Percentiles rank a stretch among this genome's conserved stretches.
phyloP scores from a whole-genome alignment of 1,140 invertebrate species.

The Galleria mellonella region DNA sequence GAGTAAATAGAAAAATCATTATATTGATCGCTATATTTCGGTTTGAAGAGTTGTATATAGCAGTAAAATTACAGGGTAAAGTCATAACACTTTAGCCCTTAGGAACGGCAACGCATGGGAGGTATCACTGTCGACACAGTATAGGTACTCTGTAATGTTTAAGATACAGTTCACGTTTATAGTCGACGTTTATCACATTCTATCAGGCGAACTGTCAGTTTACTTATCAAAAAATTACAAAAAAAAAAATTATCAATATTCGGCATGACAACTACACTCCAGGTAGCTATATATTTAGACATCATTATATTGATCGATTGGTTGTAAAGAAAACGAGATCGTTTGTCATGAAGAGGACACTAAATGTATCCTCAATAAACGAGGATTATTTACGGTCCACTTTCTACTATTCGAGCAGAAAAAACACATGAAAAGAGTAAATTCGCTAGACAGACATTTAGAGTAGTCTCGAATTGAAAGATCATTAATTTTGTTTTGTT shows the following conservation, averaged over 20 bases:
- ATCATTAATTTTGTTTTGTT: slow-evolving; percentile 56
- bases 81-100: too few species aligned
- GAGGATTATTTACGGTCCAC: slow-evolving; percentile 48
- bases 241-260: neutral
- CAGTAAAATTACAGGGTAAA: too few species aligned
- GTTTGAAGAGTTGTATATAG: too few species aligned
- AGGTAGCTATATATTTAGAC: slow-evolving; percentile 46
- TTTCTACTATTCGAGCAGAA: slow-evolving; percentile 15
- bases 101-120: too few species aligned
- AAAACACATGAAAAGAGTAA: slow-evolving; percentile 47
- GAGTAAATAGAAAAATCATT: too few species aligned
- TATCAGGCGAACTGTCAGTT: too few species aligned
- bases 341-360: slow-evolving; percentile 52
- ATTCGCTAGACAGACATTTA: slow-evolving; percentile 43
- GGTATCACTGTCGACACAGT: too few species aligned
- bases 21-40: too few species aligned
- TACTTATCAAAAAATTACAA: too few species aligned
- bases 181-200: too few species aligned
- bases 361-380: slow-evolving; percentile 49
- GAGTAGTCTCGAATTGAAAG: slow-evolving; percentile 40
- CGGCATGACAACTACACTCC: slow-evolving; percentile 35
- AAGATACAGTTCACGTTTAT: too few species aligned
- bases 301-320: slow-evolving; percentile 57
- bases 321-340: slow-evolving; percentile 31
- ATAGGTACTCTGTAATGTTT: too few species aligned